phyloP scores from a whole-genome alignment of 1,140 invertebrate species.

The Drosophila ananassae region DNA sequence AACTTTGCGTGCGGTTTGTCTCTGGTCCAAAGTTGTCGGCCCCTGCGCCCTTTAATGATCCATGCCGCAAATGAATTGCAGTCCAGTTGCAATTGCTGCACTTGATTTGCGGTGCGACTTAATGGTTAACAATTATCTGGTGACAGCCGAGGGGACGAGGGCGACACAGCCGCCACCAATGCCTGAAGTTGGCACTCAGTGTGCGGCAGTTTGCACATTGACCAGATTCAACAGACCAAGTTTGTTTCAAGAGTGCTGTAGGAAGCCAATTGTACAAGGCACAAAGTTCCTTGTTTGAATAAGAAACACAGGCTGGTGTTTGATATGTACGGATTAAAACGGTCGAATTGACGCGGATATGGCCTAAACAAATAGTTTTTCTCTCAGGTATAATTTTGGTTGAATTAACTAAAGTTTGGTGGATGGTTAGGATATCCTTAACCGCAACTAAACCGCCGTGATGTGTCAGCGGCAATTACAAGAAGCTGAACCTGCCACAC shows the following conservation, averaged over 20 bases:
- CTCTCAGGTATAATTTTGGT: neutral
- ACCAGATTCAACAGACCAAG: conserved; percentile 13
- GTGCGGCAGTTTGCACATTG: conserved; percentile 36
- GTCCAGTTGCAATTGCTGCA: conserved; percentile 76
- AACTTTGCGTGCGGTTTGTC: conserved; percentile 77
- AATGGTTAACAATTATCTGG: conserved; percentile 77
- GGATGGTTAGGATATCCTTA: neutral
- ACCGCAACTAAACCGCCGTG: conserved; percentile 30
- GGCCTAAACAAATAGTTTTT: too few relatives aligned
- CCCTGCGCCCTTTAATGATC: conserved; percentile 37
- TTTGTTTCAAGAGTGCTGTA: neutral
- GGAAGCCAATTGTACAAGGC: neutral
- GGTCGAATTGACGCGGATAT: neutral
- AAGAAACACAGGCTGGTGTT: neutral
- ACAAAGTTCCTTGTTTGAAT: neutral
- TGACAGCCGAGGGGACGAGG: conserved; percentile 39
- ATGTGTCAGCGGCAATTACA: conserved; percentile 69
- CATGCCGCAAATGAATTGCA: conserved; percentile 75
- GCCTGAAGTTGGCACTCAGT: conserved; percentile 42
- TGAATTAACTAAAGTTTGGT: conserved; percentile 12
- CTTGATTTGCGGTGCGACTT: conserved; percentile 76
- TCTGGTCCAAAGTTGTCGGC: conserved; percentile 37
- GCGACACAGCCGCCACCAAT: neutral
- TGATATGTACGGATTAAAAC: neutral
- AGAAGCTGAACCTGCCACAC: conserved; percentile 41